Conservation (phyloP, 2,888 invertebrate species). For the Listrodromus nycthemerus region DNA sequence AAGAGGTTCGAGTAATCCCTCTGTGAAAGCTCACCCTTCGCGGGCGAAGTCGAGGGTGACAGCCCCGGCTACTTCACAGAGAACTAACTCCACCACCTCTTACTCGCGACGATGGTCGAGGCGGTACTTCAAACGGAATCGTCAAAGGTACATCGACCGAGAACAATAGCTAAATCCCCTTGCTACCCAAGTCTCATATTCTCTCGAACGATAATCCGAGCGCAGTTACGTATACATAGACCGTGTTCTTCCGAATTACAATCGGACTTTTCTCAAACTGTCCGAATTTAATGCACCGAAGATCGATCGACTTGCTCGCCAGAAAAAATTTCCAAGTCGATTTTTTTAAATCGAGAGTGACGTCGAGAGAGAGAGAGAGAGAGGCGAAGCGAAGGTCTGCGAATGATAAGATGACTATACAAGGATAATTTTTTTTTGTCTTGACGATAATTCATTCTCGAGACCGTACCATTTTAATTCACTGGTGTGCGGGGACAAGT, state of each 20-base stretch:
- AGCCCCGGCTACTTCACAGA: conserved; percentile 70
- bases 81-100: conserved; percentile 42
- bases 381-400: too few relatives aligned
- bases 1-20: conserved; percentile 81
- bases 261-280: conserved; percentile 28
- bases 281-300: not conserved
- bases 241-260: conserved; percentile 38
- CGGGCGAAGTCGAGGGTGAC: conserved; percentile 78
- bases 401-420: too few relatives aligned
- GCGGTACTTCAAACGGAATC: conserved; percentile 82
- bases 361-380: too few relatives aligned
- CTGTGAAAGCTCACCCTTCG: conserved; percentile 79
- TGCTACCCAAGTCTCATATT: conserved; percentile 70
- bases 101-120: conserved; percentile 67
- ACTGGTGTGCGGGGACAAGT: too few relatives aligned
- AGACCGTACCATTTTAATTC: too few relatives aligned
- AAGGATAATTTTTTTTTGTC: too few relatives aligned
- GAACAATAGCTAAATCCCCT: conserved; percentile 78
- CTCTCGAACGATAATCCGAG: conserved; percentile 66
- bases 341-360: too few relatives aligned
- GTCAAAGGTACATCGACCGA: conserved; percentile 82
- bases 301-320: not conserved
- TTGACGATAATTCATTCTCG: too few relatives aligned
- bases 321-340: too few relatives aligned
- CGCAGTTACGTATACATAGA: conserved; percentile 32